Evolutionary conservation across 2,797 vertebrate species (phyloP).

Genomic region (Eulemur coronatus): DNA sequence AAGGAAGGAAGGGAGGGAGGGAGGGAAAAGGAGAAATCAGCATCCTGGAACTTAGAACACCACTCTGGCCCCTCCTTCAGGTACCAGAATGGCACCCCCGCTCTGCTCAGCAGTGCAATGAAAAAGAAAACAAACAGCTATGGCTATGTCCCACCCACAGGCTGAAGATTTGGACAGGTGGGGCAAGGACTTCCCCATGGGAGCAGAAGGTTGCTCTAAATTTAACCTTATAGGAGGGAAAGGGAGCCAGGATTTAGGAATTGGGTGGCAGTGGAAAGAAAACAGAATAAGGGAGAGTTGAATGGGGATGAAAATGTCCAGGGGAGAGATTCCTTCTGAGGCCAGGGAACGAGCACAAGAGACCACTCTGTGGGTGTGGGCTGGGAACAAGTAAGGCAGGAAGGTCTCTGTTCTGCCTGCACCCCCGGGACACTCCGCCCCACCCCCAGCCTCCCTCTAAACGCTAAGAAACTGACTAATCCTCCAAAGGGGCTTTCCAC

Average conservation of each 20-base stretch:
- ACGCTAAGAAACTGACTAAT: not conserved
- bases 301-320: not conserved
- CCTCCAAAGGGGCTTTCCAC: not conserved
- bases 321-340: no score
- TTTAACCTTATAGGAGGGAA: not conserved
- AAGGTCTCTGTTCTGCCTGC: rapidly evolving
- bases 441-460: not conserved
- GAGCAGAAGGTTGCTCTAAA: not conserved
- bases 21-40: no score
- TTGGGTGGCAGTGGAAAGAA: rapidly evolving
- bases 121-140: not conserved
- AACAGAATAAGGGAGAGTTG: not conserved
- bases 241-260: not conserved
- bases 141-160: not conserved
- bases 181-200: not conserved
- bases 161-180: not conserved
- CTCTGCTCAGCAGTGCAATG: no score
- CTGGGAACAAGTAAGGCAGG: no score
- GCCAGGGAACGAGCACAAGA: rapidly evolving
- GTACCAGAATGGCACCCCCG: no score
- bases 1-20: no score
- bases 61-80: not conserved
- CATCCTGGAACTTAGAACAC: not conserved
- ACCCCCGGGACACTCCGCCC: rapidly evolving
- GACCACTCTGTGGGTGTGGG: no score